These are phyloP conservation scores for Nipponia nippon DNA, from an alignment of 2,113 vertebrate genomes.

Conservation along the genomic window DNA sequence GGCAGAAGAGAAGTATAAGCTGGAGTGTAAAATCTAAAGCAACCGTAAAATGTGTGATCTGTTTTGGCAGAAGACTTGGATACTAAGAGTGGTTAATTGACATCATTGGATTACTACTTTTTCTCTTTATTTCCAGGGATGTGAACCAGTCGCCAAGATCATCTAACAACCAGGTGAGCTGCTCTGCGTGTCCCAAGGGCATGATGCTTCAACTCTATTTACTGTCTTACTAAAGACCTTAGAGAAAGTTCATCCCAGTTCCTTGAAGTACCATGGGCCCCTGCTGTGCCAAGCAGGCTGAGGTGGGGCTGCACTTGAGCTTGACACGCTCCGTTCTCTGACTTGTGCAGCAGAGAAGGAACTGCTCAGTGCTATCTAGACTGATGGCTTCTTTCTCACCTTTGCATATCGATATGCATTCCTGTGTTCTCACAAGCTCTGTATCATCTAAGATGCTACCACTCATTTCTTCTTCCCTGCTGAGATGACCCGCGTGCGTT, in stretches of 20 bases:
- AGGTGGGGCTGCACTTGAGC: background rate
- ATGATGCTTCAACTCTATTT: background rate
- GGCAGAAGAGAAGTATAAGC: background rate
- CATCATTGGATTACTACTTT: background rate
- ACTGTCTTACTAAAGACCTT: background rate
- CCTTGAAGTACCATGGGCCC: background rate
- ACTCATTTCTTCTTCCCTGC: background rate
- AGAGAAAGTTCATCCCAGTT: background rate
- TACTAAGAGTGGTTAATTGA: background rate
- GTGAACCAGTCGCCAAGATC: conserved; percentile 71
- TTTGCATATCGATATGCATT: background rate
- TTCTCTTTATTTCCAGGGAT: conserved; percentile 69
- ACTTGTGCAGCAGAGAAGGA: background rate
- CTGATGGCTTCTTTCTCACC: background rate
- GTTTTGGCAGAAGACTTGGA: background rate
- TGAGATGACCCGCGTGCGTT: fast-evolving
- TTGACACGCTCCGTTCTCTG: background rate
- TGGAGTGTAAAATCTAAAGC: background rate
- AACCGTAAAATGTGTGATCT: background rate
- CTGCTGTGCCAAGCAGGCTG: background rate
- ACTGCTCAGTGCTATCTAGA: background rate
- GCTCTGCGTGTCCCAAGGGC: background rate
- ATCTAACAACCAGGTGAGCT: conserved; percentile 73
- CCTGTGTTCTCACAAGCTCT: background rate
- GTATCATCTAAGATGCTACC: fast-evolving